Percentiles rank a stretch among this genome's conserved stretches.
Conservation (phyloP, 2,113 vertebrate species). For the Melanerpes aurifrons region DNA sequence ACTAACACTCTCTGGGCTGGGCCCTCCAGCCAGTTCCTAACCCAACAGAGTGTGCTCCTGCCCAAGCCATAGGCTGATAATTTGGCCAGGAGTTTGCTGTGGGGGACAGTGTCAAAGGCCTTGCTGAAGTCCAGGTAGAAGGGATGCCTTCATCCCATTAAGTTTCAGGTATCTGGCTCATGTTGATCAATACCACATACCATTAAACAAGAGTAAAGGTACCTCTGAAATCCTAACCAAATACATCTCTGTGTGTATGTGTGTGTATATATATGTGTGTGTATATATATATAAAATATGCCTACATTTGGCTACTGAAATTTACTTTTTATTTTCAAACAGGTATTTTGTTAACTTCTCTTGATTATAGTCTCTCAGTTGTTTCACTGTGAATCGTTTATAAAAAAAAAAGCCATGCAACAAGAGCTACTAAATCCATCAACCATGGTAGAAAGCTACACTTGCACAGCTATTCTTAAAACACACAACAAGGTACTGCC, state of each 20-base stretch:
- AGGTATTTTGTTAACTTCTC: not conserved
- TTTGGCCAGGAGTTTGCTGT: too few relatives aligned
- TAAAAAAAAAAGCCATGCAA: not conserved
- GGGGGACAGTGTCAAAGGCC: too few relatives aligned
- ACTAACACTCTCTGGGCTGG: too few relatives aligned
- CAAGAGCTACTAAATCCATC: not conserved
- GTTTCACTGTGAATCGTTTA: not conserved
- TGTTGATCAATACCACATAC: not conserved
- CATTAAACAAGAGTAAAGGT: not conserved
- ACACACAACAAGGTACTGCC: not conserved
- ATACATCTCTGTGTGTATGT: accelerated
- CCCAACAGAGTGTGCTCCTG: too few relatives aligned
- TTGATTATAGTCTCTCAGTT: not conserved
- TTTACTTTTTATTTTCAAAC: conserved; percentile 24
- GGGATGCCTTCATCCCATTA: not conserved
- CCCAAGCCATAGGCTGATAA: too few relatives aligned
- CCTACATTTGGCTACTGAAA: not conserved
- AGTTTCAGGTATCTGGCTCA: not conserved
- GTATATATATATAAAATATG: not conserved
- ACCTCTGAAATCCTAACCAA: not conserved
- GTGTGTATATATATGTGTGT: accelerated
- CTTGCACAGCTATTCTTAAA: conserved; percentile 14
- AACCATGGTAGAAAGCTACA: not conserved
- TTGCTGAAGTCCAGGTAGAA: too few relatives aligned
- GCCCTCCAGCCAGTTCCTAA: too few relatives aligned